Percentiles rank a stretch among this genome's conserved stretches.
Conservation (phyloP, 2,888 invertebrate genomes). For the Pachymerium ferrugineum region DNA sequence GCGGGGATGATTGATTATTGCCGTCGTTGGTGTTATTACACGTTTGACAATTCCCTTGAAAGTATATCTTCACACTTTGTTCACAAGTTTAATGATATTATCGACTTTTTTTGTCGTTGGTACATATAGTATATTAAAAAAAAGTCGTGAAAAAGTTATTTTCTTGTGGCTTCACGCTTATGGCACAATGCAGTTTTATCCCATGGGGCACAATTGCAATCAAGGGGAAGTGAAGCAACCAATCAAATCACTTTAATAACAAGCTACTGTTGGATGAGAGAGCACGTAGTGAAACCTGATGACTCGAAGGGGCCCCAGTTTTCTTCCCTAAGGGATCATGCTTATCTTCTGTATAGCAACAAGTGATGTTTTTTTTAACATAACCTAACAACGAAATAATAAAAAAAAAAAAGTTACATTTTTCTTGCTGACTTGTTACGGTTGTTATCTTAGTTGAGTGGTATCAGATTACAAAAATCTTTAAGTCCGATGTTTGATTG, state of each 20-base stretch:
- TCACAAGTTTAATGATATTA: background rate
- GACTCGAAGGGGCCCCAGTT: background rate
- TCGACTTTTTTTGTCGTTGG: background rate
- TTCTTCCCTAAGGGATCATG: background rate
- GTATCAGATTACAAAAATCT: conserved; percentile 13
- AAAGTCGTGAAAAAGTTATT: background rate
- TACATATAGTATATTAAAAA: background rate
- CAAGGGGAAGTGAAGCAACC: conserved; percentile 13
- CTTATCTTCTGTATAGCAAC: background rate
- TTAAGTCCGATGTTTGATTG: background rate
- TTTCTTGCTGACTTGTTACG: background rate
- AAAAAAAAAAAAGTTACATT: background rate
- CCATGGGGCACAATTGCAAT: conserved; percentile 5
- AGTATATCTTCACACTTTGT: background rate
- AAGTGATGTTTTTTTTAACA: background rate
- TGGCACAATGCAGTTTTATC: conserved; percentile 13
- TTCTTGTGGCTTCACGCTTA: conserved; percentile 9
- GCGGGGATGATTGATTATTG: background rate
- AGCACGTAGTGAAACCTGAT: conserved; percentile 8
- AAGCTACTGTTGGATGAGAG: conserved; percentile 13
- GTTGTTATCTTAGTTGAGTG: background rate
- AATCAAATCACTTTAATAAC: conserved; percentile 13
- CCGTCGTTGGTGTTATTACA: background rate
- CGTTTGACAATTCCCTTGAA: background rate
- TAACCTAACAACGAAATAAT: too few species aligned